phyloP scores from a whole-genome alignment of 2,888 invertebrate genomes.

The Cancer borealis region DNA sequence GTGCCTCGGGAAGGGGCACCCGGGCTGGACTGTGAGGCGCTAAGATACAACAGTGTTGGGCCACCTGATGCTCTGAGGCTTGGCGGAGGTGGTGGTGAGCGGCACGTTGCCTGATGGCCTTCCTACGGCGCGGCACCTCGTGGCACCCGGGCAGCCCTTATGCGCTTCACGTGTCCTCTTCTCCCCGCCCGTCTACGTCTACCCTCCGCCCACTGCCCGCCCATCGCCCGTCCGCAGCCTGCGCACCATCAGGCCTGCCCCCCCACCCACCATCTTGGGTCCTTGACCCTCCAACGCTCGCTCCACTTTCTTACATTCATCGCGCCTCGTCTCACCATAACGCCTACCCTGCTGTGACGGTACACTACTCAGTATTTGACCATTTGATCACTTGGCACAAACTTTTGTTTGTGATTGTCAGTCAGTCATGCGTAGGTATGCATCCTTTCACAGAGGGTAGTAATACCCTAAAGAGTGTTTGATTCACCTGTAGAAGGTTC shows the following conservation, averaged over 20 bases:
- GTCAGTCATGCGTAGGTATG: slow-evolving; percentile 69
- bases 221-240: slow-evolving; percentile 74
- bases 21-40: slow-evolving; percentile 44
- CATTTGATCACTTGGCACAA: slow-evolving; percentile 71
- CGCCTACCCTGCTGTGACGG: slow-evolving; percentile 77
- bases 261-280: slow-evolving; percentile 77
- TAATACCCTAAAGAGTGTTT: slow-evolving; percentile 70
- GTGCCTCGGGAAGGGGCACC: slow-evolving; percentile 24
- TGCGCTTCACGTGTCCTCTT: slow-evolving; percentile 75
- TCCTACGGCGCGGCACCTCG: slow-evolving; percentile 74
- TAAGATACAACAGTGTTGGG: slow-evolving; percentile 56
- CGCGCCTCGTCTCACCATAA: slow-evolving; percentile 76
- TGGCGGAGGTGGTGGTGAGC: slow-evolving; percentile 74
- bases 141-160: slow-evolving; percentile 76
- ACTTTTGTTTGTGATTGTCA: slow-evolving; percentile 71
- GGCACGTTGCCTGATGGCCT: slow-evolving; percentile 75
- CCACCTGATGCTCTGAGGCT: slow-evolving; percentile 63
- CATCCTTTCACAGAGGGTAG: slow-evolving; percentile 66
- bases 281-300: slow-evolving; percentile 76
- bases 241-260: slow-evolving; percentile 75
- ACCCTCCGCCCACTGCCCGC: slow-evolving; percentile 76
- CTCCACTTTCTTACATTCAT: slow-evolving; percentile 77
- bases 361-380: slow-evolving; percentile 77
- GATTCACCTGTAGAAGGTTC: slow-evolving; percentile 70
- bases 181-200: slow-evolving; percentile 77